Evolutionary conservation across 2,888 invertebrate genomes (phyloP), one percentile per base, ranked within the genome.

Genomic region (Tromatobia lineatoria): DNA sequence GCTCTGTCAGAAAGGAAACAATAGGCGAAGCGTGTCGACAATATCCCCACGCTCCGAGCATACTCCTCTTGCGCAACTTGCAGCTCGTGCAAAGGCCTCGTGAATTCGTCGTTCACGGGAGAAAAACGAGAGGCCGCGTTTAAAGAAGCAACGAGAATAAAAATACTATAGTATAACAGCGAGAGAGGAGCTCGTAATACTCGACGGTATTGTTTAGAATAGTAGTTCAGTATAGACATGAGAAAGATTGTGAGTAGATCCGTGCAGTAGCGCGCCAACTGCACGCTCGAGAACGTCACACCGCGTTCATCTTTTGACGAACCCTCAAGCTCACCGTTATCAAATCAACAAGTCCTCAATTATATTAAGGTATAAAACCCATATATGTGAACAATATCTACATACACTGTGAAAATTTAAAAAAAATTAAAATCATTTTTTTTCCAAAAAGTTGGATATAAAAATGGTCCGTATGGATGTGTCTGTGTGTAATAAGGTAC

Each of bases 11-110:
- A 59, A 81, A 85, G 57, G 85, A 87, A 87, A 87, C 80, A 86
- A 86, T 83, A 82, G 79, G 75, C 82, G 79, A 80, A 87, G 85
- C 88, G 85, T 87, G 83, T 85, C 85, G 86, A 77, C 75, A 79
- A 82, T 73, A 73, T 18, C n/a, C 25, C 45, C 23, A 11, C 57
- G 29, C 29, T 29, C n/a, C 23, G 45, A 3, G 34, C 34, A 47
- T 2, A 34, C 61, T 75, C 25, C 29, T 25, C 20, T 75, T 50
- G 76, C 54, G 13, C 52, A 76, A 66, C 52, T 20, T 13, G 23
- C 20, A 1, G 7, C 20, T 38, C 50, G 50, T 50, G 15, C 57
- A 13, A 25, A 59, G 57, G 34, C 25, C 69, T 52, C 50, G 38
- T 59, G 45, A 59, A 59, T 59, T 73, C 25, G 45, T 73, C 18